A percentile compares a stretch with the other conserved stretches of the same genome.
Conservation (phyloP, 2,797 vertebrate species). For the Pyrocephalus nanus region DNA sequence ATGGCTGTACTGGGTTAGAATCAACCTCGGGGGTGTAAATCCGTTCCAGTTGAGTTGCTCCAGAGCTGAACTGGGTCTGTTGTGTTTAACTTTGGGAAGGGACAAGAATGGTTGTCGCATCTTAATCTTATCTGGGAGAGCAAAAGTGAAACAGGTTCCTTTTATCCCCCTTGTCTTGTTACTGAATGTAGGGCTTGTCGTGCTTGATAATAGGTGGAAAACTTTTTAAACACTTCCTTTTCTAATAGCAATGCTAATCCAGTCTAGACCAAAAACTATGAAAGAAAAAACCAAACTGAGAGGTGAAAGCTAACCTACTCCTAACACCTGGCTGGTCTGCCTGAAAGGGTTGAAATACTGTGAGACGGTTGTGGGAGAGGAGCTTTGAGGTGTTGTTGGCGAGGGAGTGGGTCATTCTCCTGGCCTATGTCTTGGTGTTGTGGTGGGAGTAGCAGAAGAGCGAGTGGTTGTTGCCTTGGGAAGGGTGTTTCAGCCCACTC, state of each 20-base stretch:
- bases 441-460: background rate
- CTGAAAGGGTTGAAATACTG: conserved; percentile 50
- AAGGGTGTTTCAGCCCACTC: background rate
- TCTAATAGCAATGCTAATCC: conserved; percentile 79
- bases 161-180: conserved; percentile 75
- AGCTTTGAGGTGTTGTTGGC: background rate
- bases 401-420: background rate
- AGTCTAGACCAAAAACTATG: conserved; percentile 86
- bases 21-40: conserved; percentile 5
- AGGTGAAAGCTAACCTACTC: conserved; percentile 63
- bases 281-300: conserved; percentile 70
- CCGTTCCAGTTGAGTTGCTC: conserved; percentile 10
- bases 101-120: conserved; percentile 27
- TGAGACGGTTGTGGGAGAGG: conserved; percentile 38
- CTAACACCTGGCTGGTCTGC: conserved; percentile 61
- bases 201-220: conserved; percentile 79
- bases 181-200: conserved; percentile 87
- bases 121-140: conserved; percentile 64
- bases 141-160: conserved; percentile 63
- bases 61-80: conserved; percentile 17
- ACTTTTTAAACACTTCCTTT: conserved; percentile 76
- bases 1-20: conserved; percentile 8
- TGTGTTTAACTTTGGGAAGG: conserved; percentile 30
- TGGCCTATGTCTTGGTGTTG: background rate
- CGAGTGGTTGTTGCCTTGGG: background rate